These are phyloP conservation scores for Balearica regulorum DNA, from an alignment of 2,797 vertebrate genomes.

Conservation along the genomic window DNA sequence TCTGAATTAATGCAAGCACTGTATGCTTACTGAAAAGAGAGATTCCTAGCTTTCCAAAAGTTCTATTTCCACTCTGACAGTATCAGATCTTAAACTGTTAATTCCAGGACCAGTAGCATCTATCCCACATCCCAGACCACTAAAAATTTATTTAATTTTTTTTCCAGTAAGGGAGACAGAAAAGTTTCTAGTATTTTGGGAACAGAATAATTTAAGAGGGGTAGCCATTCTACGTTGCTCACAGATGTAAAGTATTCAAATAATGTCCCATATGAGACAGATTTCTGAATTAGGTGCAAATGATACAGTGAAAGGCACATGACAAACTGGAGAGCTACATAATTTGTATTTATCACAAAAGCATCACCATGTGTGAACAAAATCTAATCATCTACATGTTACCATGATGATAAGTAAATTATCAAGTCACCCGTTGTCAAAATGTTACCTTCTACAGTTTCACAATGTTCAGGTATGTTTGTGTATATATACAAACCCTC, in stretches of 20 bases:
- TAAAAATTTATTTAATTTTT: neutral
- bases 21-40: neutral
- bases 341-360: neutral
- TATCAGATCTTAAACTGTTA: neutral
- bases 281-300: neutral
- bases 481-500: neutral
- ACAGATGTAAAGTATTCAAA: neutral
- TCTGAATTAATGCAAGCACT: neutral
- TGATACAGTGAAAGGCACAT: neutral
- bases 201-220: neutral
- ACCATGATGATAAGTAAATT: neutral
- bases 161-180: neutral
- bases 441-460: neutral
- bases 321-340: neutral
- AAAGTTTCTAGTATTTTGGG: neutral
- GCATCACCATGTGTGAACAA: neutral
- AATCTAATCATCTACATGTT: neutral
- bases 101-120: too few relatives aligned
- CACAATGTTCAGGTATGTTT: neutral
- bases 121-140: neutral
- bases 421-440: neutral
- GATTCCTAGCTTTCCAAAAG: neutral
- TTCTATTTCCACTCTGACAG: neutral
- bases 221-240: neutral
- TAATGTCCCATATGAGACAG: neutral